Conservation (phyloP, 1,140 invertebrate genomes). For the Agraylea sexmaculata region DNA sequence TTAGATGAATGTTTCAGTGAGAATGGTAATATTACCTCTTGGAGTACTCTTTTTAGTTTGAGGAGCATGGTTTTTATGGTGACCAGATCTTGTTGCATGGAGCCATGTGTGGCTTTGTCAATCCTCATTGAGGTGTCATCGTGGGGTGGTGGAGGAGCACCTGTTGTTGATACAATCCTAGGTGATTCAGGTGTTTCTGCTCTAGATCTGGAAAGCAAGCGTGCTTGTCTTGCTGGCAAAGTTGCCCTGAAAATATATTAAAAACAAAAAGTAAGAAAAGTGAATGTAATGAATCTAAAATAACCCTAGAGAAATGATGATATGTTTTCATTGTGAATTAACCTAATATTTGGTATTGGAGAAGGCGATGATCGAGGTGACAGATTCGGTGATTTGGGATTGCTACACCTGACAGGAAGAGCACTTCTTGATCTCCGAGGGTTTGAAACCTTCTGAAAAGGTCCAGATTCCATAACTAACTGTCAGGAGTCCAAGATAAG, state of each 20-base stretch:
- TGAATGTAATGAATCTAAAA: too few species aligned
- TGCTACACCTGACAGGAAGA: too few species aligned
- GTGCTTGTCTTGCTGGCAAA: constrained; percentile 36
- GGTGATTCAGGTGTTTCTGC: constrained; percentile 37
- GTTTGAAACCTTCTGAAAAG: too few species aligned
- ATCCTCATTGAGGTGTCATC: constrained; percentile 45
- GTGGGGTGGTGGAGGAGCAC: constrained; percentile 29
- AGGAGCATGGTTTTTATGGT: constrained; percentile 67
- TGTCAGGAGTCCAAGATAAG: too few species aligned
- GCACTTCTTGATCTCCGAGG: too few species aligned
- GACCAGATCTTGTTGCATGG: constrained; percentile 64
- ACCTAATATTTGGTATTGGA: too few species aligned
- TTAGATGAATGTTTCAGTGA: constrained; percentile 2
- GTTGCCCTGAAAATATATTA: constrained; percentile 28
- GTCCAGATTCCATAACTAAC: too few species aligned
- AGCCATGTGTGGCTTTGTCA: constrained; percentile 51
- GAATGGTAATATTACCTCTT: constrained; percentile 47
- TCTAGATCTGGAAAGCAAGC: constrained; percentile 40
- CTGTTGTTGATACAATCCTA: constrained; percentile 27
- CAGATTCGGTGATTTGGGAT: too few species aligned
- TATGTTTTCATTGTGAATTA: too few species aligned
- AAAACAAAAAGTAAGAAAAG: too few species aligned
- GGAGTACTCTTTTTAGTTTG: constrained; percentile 62
- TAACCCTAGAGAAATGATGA: too few species aligned
- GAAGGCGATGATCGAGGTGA: too few species aligned